These are phyloP conservation scores for Otus sunia DNA, from an alignment of 2,113 vertebrate species.

Conservation along the genomic window DNA sequence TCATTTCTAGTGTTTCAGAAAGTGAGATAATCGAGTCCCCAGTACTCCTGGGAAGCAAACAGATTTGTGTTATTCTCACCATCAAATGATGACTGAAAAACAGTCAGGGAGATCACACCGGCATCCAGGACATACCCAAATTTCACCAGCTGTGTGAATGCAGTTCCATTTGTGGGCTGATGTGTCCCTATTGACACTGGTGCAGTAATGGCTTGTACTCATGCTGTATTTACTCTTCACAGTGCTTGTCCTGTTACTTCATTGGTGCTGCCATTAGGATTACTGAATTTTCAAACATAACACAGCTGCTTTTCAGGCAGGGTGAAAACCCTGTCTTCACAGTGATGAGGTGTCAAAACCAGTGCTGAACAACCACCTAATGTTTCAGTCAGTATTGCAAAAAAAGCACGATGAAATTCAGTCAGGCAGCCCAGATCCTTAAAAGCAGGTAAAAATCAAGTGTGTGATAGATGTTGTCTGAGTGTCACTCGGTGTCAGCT, in stretches of 20 bases:
- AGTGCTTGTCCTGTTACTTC: background rate
- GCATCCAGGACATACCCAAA: background rate
- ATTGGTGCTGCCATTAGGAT: rapidly evolving
- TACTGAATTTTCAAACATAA: background rate
- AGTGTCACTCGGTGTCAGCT: background rate
- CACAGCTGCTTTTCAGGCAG: background rate
- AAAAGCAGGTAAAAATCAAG: background rate
- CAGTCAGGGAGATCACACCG: background rate
- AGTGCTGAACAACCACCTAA: rapidly evolving
- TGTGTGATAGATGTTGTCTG: rapidly evolving
- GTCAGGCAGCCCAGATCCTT: background rate
- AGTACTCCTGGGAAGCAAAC: background rate
- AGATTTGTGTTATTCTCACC: background rate
- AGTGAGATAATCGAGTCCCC: background rate
- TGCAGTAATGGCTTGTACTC: background rate
- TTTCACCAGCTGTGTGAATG: background rate
- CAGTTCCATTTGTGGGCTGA: rapidly evolving
- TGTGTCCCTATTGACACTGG: background rate
- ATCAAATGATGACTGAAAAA: background rate
- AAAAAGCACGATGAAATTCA: background rate
- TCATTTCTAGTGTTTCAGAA: background rate
- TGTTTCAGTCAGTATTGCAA: background rate
- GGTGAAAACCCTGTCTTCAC: rapidly evolving
- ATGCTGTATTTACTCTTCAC: rapidly evolving
- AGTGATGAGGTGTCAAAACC: background rate